A percentile compares a stretch with the other conserved stretches of the same genome.
phyloP scores from a whole-genome alignment of 1,140 invertebrate genomes.

The Choristoneura fumiferana region DNA sequence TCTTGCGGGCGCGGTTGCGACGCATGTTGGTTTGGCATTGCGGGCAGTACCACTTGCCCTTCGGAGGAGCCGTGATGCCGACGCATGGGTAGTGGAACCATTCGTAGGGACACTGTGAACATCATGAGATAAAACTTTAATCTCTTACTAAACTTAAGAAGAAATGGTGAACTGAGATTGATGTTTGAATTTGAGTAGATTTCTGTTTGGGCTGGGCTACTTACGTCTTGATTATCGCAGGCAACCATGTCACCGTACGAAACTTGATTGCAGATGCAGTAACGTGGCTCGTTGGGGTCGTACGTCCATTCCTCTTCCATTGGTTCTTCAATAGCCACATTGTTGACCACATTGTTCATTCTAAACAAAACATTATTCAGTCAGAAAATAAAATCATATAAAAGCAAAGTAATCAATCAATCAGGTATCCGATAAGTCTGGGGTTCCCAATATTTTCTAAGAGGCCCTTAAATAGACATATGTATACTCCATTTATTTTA shows the following conservation, averaged over 20 bases:
- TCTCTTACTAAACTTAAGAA: no score
- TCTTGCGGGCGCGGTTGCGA: conserved; percentile 86
- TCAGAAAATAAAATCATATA: background rate
- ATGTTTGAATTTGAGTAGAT: conserved; percentile 9
- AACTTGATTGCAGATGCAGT: conserved; percentile 98
- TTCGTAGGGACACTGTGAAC: conserved; percentile 94
- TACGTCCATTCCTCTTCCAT: conserved; percentile 88
- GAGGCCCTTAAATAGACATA: no score
- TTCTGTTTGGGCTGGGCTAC: conserved; percentile 41
- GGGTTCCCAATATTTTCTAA: no score
- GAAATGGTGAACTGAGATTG: no score
- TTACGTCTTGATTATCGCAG: conserved; percentile 97
- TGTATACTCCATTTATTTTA: no score
- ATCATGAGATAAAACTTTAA: no score
- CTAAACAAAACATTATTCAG: conserved; percentile 26
- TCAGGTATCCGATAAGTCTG: no score
- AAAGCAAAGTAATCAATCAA: no score
- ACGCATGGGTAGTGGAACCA: conserved; percentile 99
- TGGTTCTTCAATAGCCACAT: conserved; percentile 67
- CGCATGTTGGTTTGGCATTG: conserved; percentile 96
- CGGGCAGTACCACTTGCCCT: conserved; percentile 99
- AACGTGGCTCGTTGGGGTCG: conserved; percentile 96
- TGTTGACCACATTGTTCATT: conserved; percentile 48
- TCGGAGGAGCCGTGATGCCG: conserved; percentile 95
- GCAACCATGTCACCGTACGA: conserved; percentile 99